Percentiles rank a stretch among this genome's conserved stretches.
These are phyloP conservation scores for Phasia obesa DNA, from an alignment of 2,888 invertebrate species.

Conservation along the genomic window DNA sequence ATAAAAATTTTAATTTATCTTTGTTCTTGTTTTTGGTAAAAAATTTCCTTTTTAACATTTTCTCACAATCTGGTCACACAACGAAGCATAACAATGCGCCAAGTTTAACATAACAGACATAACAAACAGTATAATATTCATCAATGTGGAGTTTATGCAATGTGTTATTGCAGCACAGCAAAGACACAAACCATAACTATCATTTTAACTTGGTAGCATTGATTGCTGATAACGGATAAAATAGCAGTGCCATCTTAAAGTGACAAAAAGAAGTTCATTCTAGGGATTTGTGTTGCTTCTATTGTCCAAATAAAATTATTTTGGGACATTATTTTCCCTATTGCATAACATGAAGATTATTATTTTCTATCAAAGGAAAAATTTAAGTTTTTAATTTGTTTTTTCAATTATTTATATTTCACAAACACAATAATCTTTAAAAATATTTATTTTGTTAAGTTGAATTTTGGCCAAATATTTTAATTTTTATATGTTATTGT, in stretches of 20 bases:
- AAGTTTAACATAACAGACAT: neutral
- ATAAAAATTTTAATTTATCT: no score
- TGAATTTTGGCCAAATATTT: no score
- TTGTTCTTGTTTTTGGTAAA: no score
- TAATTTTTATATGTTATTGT: no score
- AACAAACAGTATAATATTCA: neutral
- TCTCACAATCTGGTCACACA: no score
- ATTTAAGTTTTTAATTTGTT: no score
- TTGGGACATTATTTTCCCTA: neutral
- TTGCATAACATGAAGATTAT: neutral
- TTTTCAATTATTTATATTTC: no score
- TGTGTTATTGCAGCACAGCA: constrained; percentile 52
- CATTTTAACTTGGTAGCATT: constrained; percentile 66
- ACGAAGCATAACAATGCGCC: neutral
- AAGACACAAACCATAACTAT: constrained; percentile 59
- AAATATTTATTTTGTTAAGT: no score
- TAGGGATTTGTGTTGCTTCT: neutral
- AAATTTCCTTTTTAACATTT: no score
- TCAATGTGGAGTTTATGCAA: constrained; percentile 23
- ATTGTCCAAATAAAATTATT: neutral
- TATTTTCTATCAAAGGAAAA: neutral
- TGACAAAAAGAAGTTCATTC: constrained; percentile 22
- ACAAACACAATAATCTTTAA: no score
- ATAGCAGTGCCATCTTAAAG: constrained; percentile 53
- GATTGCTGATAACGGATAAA: constrained; percentile 39